phyloP scores from a whole-genome alignment of 2,113 vertebrate species.

The Leptosomus discolor region DNA sequence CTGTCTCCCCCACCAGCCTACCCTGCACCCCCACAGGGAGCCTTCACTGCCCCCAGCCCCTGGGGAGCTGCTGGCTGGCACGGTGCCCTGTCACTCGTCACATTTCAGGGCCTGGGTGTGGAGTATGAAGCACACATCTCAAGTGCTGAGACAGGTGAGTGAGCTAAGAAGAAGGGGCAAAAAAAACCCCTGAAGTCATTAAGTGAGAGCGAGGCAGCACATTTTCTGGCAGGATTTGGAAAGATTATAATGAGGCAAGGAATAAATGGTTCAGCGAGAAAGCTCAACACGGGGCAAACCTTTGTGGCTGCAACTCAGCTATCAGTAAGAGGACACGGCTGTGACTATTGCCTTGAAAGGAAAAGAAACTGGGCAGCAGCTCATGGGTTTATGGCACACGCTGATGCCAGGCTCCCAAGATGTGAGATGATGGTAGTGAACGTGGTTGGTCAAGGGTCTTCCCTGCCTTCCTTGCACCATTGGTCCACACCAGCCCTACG shows the following conservation, averaged over 20 bases:
- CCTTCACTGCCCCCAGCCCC: not conserved
- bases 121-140: not conserved
- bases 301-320: not conserved
- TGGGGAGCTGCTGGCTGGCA: fast-evolving
- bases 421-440: not conserved
- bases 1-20: too few species aligned
- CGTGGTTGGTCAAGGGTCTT: not conserved
- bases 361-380: not conserved
- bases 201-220: not conserved
- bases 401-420: not conserved
- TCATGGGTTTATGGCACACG: not conserved
- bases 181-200: not conserved
- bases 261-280: not conserved
- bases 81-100: not conserved
- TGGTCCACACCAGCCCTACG: not conserved
- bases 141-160: not conserved
- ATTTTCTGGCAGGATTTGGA: not conserved
- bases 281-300: not conserved
- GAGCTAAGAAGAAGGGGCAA: not conserved
- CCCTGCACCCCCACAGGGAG: not conserved
- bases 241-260: not conserved
- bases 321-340: not conserved
- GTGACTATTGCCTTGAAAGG: not conserved
- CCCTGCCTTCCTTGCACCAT: not conserved
- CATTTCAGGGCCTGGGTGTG: not conserved